phyloP scores from a whole-genome alignment of 2,797 vertebrate species.

The Arvicola amphibius region DNA sequence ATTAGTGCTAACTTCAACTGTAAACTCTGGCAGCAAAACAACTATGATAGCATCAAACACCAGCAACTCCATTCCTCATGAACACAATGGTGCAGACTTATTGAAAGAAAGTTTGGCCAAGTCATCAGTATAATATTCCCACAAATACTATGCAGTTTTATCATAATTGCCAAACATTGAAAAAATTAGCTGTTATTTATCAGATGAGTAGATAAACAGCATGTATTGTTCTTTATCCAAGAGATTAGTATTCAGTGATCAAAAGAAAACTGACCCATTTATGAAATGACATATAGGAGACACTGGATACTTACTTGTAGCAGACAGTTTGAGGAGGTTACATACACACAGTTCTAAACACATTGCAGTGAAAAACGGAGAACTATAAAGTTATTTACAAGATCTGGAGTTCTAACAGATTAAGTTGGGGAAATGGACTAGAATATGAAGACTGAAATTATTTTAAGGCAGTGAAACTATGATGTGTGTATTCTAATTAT shows the following conservation, averaged over 20 bases:
- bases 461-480: neutral
- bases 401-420: neutral
- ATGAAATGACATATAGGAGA: neutral
- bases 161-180: neutral
- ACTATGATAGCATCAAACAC: rapidly evolving
- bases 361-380: neutral
- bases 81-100: rapidly evolving
- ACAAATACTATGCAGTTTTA: neutral
- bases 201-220: neutral
- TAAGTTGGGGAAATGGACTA: neutral
- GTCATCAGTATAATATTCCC: neutral
- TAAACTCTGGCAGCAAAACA: neutral
- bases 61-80: neutral
- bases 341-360: neutral
- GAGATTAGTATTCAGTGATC: neutral
- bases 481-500: neutral
- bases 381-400: neutral
- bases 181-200: neutral
- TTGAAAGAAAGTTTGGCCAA: neutral
- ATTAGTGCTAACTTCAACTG: neutral
- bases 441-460: rapidly evolving
- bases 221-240: neutral
- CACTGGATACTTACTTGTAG: neutral
- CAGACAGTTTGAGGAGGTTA: neutral
- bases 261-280: neutral